Base-by-base conservation (phyloP, 2,888 invertebrate genomes). In the Ctena decussata region DNA sequence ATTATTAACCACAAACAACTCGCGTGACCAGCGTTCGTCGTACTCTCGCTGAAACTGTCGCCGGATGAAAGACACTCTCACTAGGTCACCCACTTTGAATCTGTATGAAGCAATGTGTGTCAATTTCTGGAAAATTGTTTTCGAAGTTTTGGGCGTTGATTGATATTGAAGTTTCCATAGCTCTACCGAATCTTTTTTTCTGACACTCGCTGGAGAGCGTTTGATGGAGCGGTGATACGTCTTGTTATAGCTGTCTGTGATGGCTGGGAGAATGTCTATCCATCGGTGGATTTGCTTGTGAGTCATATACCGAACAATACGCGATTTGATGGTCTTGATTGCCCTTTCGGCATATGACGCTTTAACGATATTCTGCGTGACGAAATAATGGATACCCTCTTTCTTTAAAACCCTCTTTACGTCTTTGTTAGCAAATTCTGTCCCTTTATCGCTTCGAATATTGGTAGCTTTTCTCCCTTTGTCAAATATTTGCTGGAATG, bases 241-340 rank as follows among this genome's bases (percentile, higher is more conserved):
- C 37, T 71, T 39, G 70, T 86, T 88, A 69, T 86, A 88, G 70
- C 79, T 88, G 15, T 77, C 53, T 0, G 81, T 78, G 11, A 84
- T 57, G 0, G 81, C 46, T n/a, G 76, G 71, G 0, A 84, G 77
- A 6, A 83, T 24, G 44, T 87, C 82, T 60, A 87, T 73, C 76
- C 82, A 85, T 15, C 79, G 76, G 15, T 49, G 41, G 1, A 39
- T 69, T 71, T 85, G 83, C 24, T 85, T 73, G 49, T 41, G 80
- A 3, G 80, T 80, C 81, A 85, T 77, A 60, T 88, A 85, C 15
- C 85, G 76, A 8, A 44, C 71, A 12, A 85, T 21, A 27, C 73
- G 72, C 27, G 74, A 41, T 78, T 85, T 88, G 6, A 88, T 80
- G 32, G 69, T 83, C 72, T 87, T 85, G 44, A 85, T 87, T 8